Conservation (phyloP, 2,888 invertebrate genomes). For the Pseudeuparius sepicola region DNA sequence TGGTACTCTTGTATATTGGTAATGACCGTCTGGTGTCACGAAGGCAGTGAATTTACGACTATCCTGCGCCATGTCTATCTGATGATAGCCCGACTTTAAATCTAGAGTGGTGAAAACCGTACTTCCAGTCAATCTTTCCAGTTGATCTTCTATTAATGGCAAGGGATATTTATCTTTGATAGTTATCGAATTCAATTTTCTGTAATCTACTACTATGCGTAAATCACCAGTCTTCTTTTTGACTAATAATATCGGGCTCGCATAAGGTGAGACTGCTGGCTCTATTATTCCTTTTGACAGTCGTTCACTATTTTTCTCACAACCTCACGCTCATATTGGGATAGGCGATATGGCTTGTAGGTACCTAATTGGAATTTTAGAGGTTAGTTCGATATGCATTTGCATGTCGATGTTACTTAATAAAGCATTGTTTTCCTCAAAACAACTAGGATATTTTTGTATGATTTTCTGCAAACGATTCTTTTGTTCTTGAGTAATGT, state of each 20-base stretch:
- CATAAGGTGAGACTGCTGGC: slow-evolving; percentile 6
- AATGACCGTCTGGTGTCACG: slow-evolving; percentile 12
- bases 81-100: slow-evolving; percentile 14
- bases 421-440: slow-evolving; percentile 4
- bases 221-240: slow-evolving; percentile 10
- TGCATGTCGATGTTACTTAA: slow-evolving; percentile 8
- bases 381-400: slow-evolving; percentile 11
- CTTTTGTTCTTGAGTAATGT: too few species aligned
- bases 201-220: slow-evolving; percentile 11
- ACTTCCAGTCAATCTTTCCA: slow-evolving; percentile 8
- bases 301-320: slow-evolving; percentile 8
- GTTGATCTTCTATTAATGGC: slow-evolving; percentile 8
- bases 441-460: slow-evolving; percentile 68
- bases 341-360: slow-evolving; percentile 10
- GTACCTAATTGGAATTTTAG: slow-evolving; percentile 4
- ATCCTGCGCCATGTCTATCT: slow-evolving; percentile 3
- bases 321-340: slow-evolving; percentile 5
- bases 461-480: slow-evolving; percentile 41
- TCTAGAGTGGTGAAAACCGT: slow-evolving; percentile 11
- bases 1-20: slow-evolving; percentile 9
- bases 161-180: slow-evolving; percentile 10
- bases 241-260: slow-evolving; percentile 8
- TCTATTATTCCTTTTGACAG: slow-evolving; percentile 9
- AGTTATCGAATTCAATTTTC: slow-evolving; percentile 12
- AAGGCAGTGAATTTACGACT: slow-evolving; percentile 13